Evolutionary conservation across 2,113 vertebrate genomes (phyloP), one percentile per base, ranked within the genome.

Genomic region (Progne subis): DNA sequence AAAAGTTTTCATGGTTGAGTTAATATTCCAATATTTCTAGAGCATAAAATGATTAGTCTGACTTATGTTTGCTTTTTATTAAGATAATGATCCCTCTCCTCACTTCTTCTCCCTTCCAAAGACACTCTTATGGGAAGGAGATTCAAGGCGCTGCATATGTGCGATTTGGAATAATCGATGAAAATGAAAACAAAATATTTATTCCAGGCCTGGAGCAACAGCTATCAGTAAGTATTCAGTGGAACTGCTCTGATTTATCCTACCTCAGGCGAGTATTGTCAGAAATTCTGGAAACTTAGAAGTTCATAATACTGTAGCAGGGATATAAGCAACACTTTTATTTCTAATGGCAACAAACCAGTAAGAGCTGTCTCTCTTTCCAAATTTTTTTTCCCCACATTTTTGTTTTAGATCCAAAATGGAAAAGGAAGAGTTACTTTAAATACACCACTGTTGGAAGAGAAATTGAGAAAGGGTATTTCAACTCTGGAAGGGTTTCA

Each of bases 51-150:
- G 0, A 43, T 43, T 60, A 52, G 5, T 55, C 9, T 37, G 37
- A 44, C 14, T 53, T 59, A 32, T 9, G 1, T 7, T 79, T 37
- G 5, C 1, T 72, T 86, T 71, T 91, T 65, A 34, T 65, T 46
- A 77, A 43, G 70, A 39, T 56, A 29, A 72, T 87, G 13, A 80
- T 67, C 44, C 8, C 17, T 17, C 2, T 63, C 53, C 31, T 82
- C 6, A 2, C 26, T 86, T 79, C 37, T 86, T 81, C 14, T 94
- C 81, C 71, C 24, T 92, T 84, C 50, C 25, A 78, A 91, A 98
- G 98, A 78, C 97, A 98, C 32, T 97, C 97, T 11, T 98, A 98
- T 7, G 98, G 97, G 23, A 97, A 98, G 90, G 95, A 88, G 16
- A 94, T 98, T 82, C 91, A 93, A 68, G 98, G 98, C 7, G 76